Conservation (phyloP, 2,113 vertebrate genomes). For the Psilopsiagon aurifrons region DNA sequence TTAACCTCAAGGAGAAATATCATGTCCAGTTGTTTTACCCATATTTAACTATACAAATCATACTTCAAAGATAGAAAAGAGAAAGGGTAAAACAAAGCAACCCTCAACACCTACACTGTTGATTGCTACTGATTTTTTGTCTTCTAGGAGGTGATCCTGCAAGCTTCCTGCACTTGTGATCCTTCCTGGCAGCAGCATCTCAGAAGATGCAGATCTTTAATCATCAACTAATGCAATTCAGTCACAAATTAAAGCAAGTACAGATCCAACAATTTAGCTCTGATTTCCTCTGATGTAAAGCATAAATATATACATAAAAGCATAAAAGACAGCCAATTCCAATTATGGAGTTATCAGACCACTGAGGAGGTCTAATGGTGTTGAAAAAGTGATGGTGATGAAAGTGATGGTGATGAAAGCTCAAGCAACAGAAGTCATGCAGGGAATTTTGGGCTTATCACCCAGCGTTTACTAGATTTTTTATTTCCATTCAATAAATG, state of each 20-base stretch:
- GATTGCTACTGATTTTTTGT: background rate
- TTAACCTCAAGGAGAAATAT: background rate
- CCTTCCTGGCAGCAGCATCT: background rate
- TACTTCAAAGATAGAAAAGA: background rate
- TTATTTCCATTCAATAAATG: background rate
- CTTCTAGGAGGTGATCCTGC: background rate
- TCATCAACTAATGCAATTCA: background rate
- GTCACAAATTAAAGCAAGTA: background rate
- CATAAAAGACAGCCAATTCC: background rate
- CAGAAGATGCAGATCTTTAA: background rate
- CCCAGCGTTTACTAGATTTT: background rate
- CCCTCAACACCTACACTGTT: background rate
- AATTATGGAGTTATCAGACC: background rate
- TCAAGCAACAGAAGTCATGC: background rate
- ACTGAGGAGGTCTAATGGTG: background rate
- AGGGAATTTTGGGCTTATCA: background rate
- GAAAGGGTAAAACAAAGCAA: background rate
- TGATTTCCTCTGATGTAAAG: background rate
- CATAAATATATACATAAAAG: background rate
- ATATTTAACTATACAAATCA: background rate
- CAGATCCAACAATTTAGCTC: background rate
- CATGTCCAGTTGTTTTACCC: background rate
- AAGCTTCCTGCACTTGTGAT: background rate
- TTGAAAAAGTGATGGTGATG: background rate
- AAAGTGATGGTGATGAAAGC: background rate